These are phyloP conservation scores for Micropterix aruncella DNA, from an alignment of 2,888 invertebrate genomes.

Conservation along the genomic window DNA sequence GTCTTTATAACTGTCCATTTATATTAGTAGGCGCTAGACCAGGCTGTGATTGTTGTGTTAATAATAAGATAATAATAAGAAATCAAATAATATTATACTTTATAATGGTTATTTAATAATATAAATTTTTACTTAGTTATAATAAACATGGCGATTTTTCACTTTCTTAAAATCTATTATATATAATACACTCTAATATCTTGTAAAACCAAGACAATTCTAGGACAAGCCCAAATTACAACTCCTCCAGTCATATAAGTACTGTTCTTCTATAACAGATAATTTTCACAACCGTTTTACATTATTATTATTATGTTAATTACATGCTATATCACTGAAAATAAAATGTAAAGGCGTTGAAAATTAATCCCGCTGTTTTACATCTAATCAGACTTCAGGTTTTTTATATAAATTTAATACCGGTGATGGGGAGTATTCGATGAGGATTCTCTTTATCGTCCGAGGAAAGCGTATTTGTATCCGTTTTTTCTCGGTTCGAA, in stretches of 20 bases:
- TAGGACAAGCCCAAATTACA: neutral
- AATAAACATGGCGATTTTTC: neutral
- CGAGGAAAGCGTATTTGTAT: neutral
- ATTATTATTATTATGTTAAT: neutral
- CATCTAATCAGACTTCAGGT: neutral
- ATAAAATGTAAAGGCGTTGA: neutral
- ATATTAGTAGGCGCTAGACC: too few relatives aligned
- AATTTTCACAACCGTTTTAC: neutral
- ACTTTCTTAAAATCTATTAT: neutral
- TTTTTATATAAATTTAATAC: too few relatives aligned
- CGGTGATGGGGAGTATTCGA: too few relatives aligned
- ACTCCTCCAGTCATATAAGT: neutral
- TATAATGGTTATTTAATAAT: too few relatives aligned
- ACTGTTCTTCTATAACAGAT: too few relatives aligned
- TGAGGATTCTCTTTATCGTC: too few relatives aligned
- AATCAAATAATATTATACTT: too few relatives aligned
- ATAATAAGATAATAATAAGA: too few relatives aligned
- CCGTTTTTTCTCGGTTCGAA: neutral
- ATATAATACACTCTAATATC: neutral
- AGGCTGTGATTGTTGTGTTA: too few relatives aligned
- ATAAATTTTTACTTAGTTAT: too few relatives aligned
- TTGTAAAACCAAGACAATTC: neutral
- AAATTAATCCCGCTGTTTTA: neutral
- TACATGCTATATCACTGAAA: neutral
- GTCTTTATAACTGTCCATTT: too few relatives aligned